Evolutionary conservation across 2,888 invertebrate genomes (phyloP), one percentile per base, ranked within the genome.

Genomic region (Lasioglossum morio): DNA sequence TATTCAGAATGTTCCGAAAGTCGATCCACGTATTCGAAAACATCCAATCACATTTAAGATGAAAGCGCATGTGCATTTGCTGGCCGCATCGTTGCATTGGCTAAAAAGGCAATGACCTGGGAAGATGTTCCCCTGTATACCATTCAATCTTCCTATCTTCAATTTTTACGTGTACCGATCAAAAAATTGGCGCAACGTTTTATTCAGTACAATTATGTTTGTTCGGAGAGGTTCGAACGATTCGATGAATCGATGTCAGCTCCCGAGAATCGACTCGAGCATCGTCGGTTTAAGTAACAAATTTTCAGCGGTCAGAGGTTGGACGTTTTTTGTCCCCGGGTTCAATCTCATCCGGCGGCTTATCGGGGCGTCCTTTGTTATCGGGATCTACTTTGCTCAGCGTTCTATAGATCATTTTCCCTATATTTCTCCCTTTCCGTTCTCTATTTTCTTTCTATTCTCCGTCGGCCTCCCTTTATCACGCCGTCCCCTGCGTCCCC

Each of bases 321-420:
- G 77, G 73, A 34, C 48, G 79, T 70, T 48, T 46, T 73, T 72
- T 78, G 23, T 73, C 69, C 73, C 53, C 46, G 69, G 27, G 84
- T 80, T 85, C 86, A 84, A 78, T 86, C 81, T 80, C 80, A 77
- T 86, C 85, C 85, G 43, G 85, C 72, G 85, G 78, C 85, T 86
- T 85, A 86, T 85, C 85, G 79, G 78, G 34, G 30, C 48, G 70
- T 70, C 73, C 81, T 81, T 85, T 86, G 85, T 85, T 86, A 82
- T 86, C 85, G 79, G 70, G 85, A 81, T 85, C 86, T 81, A 80
- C 85, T 86, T 81, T 81, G 75, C 86, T 85, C 86, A 81, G 81
- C 84, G 77, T 78, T 85, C 85, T 79, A 86, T 85, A 85, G 86
- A 86, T 86, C 86, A 86, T 86, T 84, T 84, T 88, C 87, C 85